Conservation (phyloP, 2,113 vertebrate species). For the Podiceps cristatus region DNA sequence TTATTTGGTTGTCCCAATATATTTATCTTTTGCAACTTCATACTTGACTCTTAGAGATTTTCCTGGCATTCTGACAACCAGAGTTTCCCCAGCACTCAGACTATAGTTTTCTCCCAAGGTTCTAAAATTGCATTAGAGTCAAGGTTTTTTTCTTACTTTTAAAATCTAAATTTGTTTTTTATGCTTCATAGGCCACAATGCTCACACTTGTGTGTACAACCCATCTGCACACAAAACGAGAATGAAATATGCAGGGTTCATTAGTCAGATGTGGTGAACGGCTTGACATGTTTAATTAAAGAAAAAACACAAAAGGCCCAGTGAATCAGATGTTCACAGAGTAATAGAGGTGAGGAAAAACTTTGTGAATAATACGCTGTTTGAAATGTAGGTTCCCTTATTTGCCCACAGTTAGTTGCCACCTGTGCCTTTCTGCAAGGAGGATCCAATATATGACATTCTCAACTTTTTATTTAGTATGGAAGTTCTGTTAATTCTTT, state of each 20-base stretch:
- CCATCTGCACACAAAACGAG: conserved; percentile 36
- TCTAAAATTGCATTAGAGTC: background rate
- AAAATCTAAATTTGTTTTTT: background rate
- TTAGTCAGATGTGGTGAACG: conserved; percentile 50
- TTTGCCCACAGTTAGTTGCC: background rate
- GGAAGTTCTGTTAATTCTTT: conserved; percentile 4
- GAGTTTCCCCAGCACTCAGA: background rate
- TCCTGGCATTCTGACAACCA: background rate
- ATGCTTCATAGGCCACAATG: background rate
- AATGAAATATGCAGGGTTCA: conserved; percentile 30
- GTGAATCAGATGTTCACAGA: background rate
- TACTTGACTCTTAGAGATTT: background rate
- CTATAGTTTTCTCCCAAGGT: background rate
- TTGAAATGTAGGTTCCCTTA: background rate
- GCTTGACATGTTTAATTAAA: conserved; percentile 55
- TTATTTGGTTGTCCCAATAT: background rate
- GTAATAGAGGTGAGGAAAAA: background rate
- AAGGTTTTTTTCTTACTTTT: background rate
- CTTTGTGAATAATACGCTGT: background rate
- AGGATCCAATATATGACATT: background rate
- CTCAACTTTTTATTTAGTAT: background rate
- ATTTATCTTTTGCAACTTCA: background rate
- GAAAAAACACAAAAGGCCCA: background rate
- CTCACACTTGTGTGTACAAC: background rate
- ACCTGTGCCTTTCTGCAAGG: background rate